Percentiles rank a stretch among this genome's conserved stretches.
These are phyloP conservation scores for Hylyphantes graminicola DNA, from an alignment of 1,140 invertebrate genomes.

Conservation along the genomic window DNA sequence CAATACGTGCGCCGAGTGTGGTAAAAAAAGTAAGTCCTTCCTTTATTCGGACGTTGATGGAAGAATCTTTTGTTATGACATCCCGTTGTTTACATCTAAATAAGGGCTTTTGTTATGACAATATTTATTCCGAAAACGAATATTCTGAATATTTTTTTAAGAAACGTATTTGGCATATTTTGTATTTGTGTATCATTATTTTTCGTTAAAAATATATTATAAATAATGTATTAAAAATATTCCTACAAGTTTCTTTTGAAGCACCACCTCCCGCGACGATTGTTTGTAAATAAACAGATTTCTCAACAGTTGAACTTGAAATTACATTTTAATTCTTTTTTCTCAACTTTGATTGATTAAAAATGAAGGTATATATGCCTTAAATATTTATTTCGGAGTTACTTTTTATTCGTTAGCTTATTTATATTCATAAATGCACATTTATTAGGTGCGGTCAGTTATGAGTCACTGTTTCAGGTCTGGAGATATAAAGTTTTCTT, in stretches of 20 bases:
- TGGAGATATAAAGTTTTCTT: not conserved
- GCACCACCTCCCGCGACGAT: not conserved
- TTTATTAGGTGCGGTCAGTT: constrained; percentile 18
- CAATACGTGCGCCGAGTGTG: constrained; percentile 85
- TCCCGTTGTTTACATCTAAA: not conserved
- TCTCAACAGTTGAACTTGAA: constrained; percentile 4
- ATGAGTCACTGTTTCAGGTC: constrained; percentile 6
- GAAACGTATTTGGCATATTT: not conserved
- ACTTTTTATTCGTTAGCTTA: not conserved
- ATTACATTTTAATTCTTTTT: not conserved
- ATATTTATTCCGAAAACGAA: not conserved
- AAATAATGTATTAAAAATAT: not conserved
- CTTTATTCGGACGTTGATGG: not conserved
- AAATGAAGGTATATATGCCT: not conserved
- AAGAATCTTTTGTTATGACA: constrained; percentile 21
- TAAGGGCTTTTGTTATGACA: not conserved
- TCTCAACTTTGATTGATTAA: not conserved
- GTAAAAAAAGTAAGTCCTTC: constrained; percentile 72
- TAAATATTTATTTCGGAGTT: too few relatives aligned
- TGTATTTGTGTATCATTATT: not conserved
- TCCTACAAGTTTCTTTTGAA: not conserved
- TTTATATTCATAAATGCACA: not conserved
- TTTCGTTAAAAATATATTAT: too few relatives aligned
- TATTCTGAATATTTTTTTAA: too few relatives aligned
- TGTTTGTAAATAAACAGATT: constrained; percentile 23